These are phyloP conservation scores for Synaphobranchus kaupii DNA, from an alignment of 2,797 vertebrate species.

Conservation along the genomic window DNA sequence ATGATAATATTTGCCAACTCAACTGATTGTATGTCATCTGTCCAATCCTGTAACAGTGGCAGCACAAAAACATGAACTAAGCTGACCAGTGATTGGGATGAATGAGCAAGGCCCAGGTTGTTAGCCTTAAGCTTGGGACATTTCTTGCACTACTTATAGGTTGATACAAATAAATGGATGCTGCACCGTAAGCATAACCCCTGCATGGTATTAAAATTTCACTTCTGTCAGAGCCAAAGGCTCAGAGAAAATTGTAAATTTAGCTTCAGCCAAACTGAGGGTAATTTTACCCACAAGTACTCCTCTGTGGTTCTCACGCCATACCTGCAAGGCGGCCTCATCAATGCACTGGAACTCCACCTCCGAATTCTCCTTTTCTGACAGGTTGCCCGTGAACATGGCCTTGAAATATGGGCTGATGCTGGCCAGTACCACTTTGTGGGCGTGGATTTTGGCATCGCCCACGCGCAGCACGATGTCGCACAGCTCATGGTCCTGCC, in stretches of 20 bases:
- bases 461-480: conserved; percentile 93
- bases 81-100: neutral
- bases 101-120: neutral
- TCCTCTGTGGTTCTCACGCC: neutral
- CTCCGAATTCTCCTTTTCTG: conserved; percentile 94
- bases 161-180: neutral
- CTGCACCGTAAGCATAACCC: neutral
- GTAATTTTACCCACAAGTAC: neutral
- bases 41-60: neutral
- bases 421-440: conserved; percentile 96
- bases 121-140: neutral
- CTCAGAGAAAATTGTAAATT: neutral
- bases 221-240: neutral
- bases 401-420: conserved; percentile 99
- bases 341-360: conserved; percentile 97
- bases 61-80: neutral
- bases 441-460: conserved; percentile 96
- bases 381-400: conserved; percentile 98
- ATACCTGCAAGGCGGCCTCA: conserved; percentile 87
- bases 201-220: neutral
- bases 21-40: neutral
- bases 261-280: neutral
- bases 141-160: neutral
- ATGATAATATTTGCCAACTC: neutral
- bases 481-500: conserved; percentile 94